Base-by-base conservation (phyloP, 2,797 vertebrate species). In the Serranus cabrilla region DNA sequence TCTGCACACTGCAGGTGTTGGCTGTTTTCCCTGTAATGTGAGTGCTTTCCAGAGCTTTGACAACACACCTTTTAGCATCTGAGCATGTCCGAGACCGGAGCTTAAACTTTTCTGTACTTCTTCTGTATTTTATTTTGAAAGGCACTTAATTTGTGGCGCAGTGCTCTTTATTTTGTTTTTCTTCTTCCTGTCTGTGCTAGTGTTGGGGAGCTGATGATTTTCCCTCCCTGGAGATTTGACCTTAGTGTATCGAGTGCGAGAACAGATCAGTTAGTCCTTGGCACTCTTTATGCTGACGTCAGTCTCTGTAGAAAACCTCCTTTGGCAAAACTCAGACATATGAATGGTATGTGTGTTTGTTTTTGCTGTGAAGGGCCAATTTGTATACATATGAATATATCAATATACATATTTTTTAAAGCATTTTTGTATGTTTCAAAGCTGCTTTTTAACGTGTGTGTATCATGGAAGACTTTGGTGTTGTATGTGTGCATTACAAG, bases 361-460 rank as follows among this genome's bases (percentile, higher is more conserved):
- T 85, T 90, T 90, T 91, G 90, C 92, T 91, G 93, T 91, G 91
- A 93, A 92, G 94, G 94, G 94, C 92, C 94, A 90, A 93, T 94
- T 95, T 95, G 91, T 93, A 94, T 93, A 91, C 93, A 92, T 94
- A 94, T 94, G 91, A 93, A 95, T 94, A 94, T 95, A 95, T 94
- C 91, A 89, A 94, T 94, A 95, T 95, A 93, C 94, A 94, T 95
- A 94, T 94, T 95, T 95, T 93, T 94, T 93, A 93, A 93, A 94
- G 92, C 92, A 93, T 94, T 95, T 95, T 95, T 95, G 94, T 96
- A 95, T 94, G 95, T 94, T 94, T 94, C 93, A 95, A 95, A 94
- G 93, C 93, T 95, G 93, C 94, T 94, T 95, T 95, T 93, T 92
- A 91, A 92, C 65, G 86, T 93, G 92, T 91, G 91, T 94, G 90